Evolutionary conservation across 2,888 invertebrate species (phyloP), one percentile per base, ranked within the genome.

Genomic region (Erynnis tages): DNA sequence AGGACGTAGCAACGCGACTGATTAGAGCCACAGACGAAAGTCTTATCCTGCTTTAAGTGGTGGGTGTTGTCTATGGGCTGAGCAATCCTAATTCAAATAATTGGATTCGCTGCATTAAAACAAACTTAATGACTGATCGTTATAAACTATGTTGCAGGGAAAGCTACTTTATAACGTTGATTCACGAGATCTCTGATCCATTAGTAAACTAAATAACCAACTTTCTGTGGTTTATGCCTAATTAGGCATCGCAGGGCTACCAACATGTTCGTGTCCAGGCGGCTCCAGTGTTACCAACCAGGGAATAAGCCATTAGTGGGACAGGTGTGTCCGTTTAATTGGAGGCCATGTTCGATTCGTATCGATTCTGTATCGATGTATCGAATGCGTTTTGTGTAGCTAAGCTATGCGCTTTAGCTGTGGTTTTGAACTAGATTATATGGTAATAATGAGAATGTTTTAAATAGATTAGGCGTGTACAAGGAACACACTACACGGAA

Each of bases 321-420:
- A 59, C 63, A 64, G 62, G 64, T 64, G 67, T 69, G 63, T 62
- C 46, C 60, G 23, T 62, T 73, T 75, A 75, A 75, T 73, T 75
- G 73, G 71, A 27, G 56, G 53, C 56, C 69, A 38, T 72, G 73
- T 74, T 57, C 58, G 32, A 40, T 54, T 54, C 55, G 49, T 71
- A 69, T 72, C 69, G 60, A 54, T 41, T 47, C 52, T 54, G 66
- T 59, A 66, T 65, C 62, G 57, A 58, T 57, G 49, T 44, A 47
- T 55, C 53, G 47, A 44, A 44, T 50, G 50, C 34, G 43, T 25
- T 47, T 11, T 19, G 25, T 44, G 13, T 32, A 40, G 32, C 40
- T 41, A 25, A 45, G 45, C 45, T 25, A 34, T 34, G 13, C 21
- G 2, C 21, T 19, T n/a, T 17, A 8, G 30, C 14, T 30, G 48